Conservation (phyloP, 2,113 vertebrate species). For the Corythornis madagascariensis region DNA sequence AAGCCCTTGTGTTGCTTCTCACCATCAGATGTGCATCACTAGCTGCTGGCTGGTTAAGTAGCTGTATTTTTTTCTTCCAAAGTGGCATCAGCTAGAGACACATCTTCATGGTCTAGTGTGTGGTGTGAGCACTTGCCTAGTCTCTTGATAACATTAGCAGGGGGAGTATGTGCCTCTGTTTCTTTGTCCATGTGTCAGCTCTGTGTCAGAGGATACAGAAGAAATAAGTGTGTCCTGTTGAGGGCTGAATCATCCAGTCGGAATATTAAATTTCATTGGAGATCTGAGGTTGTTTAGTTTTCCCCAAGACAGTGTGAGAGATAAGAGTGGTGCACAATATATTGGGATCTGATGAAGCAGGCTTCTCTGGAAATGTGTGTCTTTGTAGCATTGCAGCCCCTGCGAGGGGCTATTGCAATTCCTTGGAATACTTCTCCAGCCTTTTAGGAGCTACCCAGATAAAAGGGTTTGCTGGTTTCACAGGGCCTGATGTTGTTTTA, state of each 20-base stretch:
- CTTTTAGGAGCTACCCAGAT: constrained; percentile 11
- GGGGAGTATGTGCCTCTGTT: not conserved
- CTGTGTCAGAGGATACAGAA: not conserved
- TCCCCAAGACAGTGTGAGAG: not conserved
- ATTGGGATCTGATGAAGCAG: not conserved
- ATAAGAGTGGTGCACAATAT: not conserved
- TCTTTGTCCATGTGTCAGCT: not conserved
- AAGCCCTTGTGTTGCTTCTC: not conserved
- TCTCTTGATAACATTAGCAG: not conserved
- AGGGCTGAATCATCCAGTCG: not conserved
- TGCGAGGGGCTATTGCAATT: not conserved
- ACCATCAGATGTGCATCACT: not conserved
- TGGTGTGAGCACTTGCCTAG: not conserved
- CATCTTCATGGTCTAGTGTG: not conserved
- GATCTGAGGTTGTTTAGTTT: not conserved
- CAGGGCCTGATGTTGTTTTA: not conserved
- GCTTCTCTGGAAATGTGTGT: not conserved
- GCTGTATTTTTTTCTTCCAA: not conserved
- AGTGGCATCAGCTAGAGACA: not conserved
- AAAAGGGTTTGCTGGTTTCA: not conserved
- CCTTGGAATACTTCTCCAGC: constrained; percentile 17
- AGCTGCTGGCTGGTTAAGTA: not conserved
- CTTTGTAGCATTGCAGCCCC: not conserved
- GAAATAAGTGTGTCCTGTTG: not conserved
- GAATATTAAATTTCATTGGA: not conserved